Evolutionary conservation across 2,888 invertebrate genomes (phyloP).

Genomic region (Ichneumoninae sp.): DNA sequence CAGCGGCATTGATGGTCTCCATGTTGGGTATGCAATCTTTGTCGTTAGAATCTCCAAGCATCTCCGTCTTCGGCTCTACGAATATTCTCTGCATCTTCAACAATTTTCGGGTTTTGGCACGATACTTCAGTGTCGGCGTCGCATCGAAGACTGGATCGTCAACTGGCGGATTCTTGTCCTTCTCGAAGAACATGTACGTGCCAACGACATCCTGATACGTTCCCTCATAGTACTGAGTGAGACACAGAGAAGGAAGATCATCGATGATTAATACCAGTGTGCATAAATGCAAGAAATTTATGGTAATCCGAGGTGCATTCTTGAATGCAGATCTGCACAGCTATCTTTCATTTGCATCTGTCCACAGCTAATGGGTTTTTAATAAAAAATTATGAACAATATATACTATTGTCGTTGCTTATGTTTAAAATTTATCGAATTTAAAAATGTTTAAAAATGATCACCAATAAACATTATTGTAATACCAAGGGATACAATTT

Average conservation of each 20-base stretch:
- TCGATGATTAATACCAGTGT: neutral
- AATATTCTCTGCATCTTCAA: constrained; percentile 89
- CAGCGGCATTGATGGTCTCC: constrained; percentile 75
- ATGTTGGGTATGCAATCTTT: constrained; percentile 77
- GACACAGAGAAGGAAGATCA: constrained; percentile 11
- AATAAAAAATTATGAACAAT: no score
- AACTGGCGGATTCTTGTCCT: constrained; percentile 85
- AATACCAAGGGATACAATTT: no score
- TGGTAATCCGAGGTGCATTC: no score
- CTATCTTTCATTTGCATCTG: no score
- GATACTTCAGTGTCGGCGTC: constrained; percentile 87
- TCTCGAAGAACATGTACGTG: constrained; percentile 91
- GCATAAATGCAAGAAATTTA: neutral
- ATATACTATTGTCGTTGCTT: no score
- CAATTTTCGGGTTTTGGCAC: constrained; percentile 88
- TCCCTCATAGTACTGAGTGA: constrained; percentile 85
- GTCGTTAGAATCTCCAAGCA: constrained; percentile 78
- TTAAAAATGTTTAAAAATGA: no score
- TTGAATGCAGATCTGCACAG: no score
- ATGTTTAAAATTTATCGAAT: no score
- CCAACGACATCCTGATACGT: constrained; percentile 89
- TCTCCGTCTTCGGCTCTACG: constrained; percentile 84
- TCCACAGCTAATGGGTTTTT: no score
- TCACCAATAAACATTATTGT: no score
- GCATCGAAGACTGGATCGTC: constrained; percentile 85